A percentile compares a stretch with the other conserved stretches of the same genome.
These are phyloP conservation scores for Lucinisca nassula DNA, from an alignment of 2,888 invertebrate species.

Conservation along the genomic window DNA sequence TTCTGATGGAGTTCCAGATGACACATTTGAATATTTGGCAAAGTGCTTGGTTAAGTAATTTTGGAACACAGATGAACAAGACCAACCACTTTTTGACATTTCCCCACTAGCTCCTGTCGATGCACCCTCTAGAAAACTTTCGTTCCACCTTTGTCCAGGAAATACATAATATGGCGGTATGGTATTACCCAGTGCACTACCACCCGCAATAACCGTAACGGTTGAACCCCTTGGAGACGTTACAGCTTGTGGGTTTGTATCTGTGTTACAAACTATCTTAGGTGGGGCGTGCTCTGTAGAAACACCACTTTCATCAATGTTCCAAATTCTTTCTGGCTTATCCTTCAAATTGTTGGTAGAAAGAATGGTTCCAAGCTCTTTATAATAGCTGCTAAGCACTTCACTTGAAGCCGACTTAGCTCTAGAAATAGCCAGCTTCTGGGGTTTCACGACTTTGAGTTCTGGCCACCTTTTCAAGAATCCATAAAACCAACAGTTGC, in stretches of 20 bases:
- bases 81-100: conserved; percentile 1
- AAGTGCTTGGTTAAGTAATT: not conserved
- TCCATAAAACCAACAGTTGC: not conserved
- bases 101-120: not conserved
- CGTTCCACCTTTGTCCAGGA: conserved; percentile 2
- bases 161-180: not conserved
- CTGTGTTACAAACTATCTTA: not conserved
- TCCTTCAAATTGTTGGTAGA: not conserved
- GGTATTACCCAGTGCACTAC: not conserved
- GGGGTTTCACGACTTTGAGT: too few relatives aligned
- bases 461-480: not conserved
- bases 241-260: not conserved
- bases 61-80: not conserved
- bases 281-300: not conserved
- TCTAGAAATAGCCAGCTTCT: not conserved
- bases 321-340: not conserved
- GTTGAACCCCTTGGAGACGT: not conserved
- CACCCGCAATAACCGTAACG: not conserved
- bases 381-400: not conserved
- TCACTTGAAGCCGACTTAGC: not conserved
- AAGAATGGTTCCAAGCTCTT: not conserved
- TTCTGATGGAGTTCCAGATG: not conserved
- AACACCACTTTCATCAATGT: conserved; percentile 8
- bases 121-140: not conserved
- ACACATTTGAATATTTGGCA: not conserved